Base-by-base conservation (phyloP, 2,113 vertebrate genomes). In the Phoenicopterus ruber region DNA sequence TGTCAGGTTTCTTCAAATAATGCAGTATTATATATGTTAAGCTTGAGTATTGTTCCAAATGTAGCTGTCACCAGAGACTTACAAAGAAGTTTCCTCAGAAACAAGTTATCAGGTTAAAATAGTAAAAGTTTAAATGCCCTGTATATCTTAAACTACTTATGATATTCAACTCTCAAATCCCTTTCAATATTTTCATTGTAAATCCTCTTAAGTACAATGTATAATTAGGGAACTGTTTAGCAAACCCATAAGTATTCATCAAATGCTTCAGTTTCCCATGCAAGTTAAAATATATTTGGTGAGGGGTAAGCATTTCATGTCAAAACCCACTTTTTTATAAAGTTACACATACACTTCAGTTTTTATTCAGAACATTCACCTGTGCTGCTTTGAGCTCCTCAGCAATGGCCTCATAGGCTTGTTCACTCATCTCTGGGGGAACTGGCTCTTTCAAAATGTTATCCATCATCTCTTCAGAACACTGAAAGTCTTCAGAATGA, bases 371-470 rank as follows among this genome's bases (percentile, higher is more conserved):
- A 90, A 44, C 21, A 58, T 87, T 96, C 97, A 99, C 99, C 99
- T 99, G 99, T 36, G 98, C 97, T 67, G 98, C 96, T 79, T 96
- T 97, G 36, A 99, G 98, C 89, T 99, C 99, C 91, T 99, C 99
- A 22, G 99, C 98, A 94, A 99, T 94, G 20, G 98, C 99, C 93
- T 99, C 98, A 55, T 97, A 98, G 32, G 99, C 99, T 95, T 99
- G 98, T 79, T 99, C 99, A 46, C 79, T 98, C 98, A 99, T 99
- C 74, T 99, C 98, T 47, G 98, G 97, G 18, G 99, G 99, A 82
- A 99, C 76, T 15, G 98, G 98, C 96, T 99, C 99, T 13, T 96
- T 97, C 76, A 98, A 95, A 58, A 99, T 99, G 49, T 98, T 97
- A 29, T 98, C 97, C 57, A 94, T 77, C 19, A 94, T 76, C 13